These are phyloP conservation scores for Paedocypris sp. DNA, from an alignment of 2,113 vertebrate genomes.

Conservation along the genomic window DNA sequence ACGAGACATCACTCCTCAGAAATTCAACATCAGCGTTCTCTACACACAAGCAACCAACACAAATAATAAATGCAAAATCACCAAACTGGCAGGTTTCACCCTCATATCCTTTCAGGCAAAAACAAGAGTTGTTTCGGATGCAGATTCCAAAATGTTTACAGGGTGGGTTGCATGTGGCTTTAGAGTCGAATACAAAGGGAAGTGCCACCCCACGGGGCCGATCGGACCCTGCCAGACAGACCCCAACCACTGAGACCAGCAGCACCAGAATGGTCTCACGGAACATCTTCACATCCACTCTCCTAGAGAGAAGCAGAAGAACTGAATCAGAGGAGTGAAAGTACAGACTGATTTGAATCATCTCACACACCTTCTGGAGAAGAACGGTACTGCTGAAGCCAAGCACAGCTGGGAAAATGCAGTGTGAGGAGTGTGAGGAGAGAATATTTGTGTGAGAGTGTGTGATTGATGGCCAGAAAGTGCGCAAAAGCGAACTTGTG, in stretches of 20 bases:
- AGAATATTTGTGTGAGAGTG: background rate
- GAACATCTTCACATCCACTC: slow-evolving; percentile 28
- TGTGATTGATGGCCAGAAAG: background rate
- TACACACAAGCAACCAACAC: background rate
- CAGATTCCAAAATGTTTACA: slow-evolving; percentile 69
- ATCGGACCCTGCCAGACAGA: slow-evolving; percentile 47
- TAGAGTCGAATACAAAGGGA: slow-evolving; percentile 59
- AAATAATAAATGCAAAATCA: slow-evolving; percentile 40
- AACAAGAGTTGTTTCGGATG: slow-evolving; percentile 71
- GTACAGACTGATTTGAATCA: background rate
- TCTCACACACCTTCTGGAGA: slow-evolving; percentile 25
- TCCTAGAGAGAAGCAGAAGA: slow-evolving; percentile 9
- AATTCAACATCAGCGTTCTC: background rate
- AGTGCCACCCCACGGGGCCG: slow-evolving; percentile 55
- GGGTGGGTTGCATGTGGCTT: slow-evolving; percentile 60
- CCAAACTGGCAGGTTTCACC: slow-evolving; percentile 74
- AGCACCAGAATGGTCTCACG: background rate
- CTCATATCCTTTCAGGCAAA: slow-evolving; percentile 69
- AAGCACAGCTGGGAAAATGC: background rate
- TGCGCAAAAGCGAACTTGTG: too few species aligned
- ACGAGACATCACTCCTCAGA: too few species aligned
- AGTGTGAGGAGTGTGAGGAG: background rate
- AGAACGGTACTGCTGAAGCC: background rate
- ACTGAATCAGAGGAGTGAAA: slow-evolving; percentile 5
- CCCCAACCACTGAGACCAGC: slow-evolving; percentile 13